Evolutionary conservation across 2,113 vertebrate genomes (phyloP).

Genomic region (Dermatemys mawii): DNA sequence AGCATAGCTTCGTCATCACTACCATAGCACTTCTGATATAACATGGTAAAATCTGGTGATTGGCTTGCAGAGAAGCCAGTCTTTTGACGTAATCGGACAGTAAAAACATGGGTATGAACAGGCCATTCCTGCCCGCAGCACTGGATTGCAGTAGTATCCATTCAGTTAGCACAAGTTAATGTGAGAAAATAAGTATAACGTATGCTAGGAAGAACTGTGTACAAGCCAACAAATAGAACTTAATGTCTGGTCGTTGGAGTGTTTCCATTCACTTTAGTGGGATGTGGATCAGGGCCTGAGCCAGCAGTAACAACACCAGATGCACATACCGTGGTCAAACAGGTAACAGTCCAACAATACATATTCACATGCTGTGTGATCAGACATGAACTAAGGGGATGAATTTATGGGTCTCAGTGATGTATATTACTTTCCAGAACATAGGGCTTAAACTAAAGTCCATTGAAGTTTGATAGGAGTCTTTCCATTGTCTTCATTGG

Average conservation of each 20-base stretch:
- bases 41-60: neutral
- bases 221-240: neutral
- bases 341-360: conserved; percentile 37
- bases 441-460: conserved; percentile 36
- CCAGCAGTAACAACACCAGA: conserved; percentile 5
- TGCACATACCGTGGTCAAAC: neutral
- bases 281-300: conserved; percentile 27
- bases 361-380: neutral
- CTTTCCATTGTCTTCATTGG: conserved; percentile 40
- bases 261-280: neutral
- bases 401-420: neutral
- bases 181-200: neutral
- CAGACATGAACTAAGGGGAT: neutral
- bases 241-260: neutral
- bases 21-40: neutral
- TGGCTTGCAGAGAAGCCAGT: neutral
- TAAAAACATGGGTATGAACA: neutral
- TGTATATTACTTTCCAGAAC: conserved; percentile 59
- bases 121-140: neutral
- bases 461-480: conserved; percentile 44
- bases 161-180: neutral
- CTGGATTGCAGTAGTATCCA: neutral
- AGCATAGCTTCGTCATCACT: neutral
- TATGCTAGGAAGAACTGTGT: neutral
- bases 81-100: neutral